phyloP scores from a whole-genome alignment of 1,140 invertebrate species.

The Thaumetopoea pityocampa region DNA sequence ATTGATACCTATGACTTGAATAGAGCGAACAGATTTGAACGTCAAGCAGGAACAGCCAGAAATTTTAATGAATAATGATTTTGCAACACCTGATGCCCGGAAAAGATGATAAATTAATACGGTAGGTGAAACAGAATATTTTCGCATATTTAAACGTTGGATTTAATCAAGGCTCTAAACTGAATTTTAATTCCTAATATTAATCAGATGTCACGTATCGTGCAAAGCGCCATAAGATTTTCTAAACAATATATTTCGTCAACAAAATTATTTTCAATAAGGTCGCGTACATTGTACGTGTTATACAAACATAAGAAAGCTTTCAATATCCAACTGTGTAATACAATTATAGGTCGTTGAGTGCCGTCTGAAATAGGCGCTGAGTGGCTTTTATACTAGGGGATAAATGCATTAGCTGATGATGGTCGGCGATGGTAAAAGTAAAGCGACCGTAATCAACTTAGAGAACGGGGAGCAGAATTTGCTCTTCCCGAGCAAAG shows the following conservation, averaged over 20 bases:
- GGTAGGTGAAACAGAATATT: too few species aligned
- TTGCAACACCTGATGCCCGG: too few species aligned
- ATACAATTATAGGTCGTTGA: constrained; percentile 9
- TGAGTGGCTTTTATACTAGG: constrained; percentile 4
- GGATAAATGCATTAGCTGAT: constrained; percentile 18
- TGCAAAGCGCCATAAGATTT: too few species aligned
- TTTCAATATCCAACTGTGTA: constrained; percentile 19
- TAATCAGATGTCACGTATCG: too few species aligned
- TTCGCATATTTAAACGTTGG: too few species aligned
- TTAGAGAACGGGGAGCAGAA: constrained; percentile 2
- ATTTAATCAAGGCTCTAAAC: too few species aligned
- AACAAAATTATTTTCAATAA: background rate
- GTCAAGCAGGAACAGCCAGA: too few species aligned
- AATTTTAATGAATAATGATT: too few species aligned
- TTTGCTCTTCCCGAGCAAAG: background rate
- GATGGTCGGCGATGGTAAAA: constrained; percentile 6
- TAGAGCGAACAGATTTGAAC: too few species aligned
- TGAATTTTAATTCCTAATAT: too few species aligned
- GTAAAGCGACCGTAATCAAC: constrained; percentile 1
- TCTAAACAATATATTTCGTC: background rate
- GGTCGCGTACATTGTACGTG: background rate
- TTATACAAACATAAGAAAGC: constrained; percentile 16
- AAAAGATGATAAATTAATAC: too few species aligned
- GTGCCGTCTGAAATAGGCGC: constrained; percentile 1
- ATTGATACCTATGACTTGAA: too few species aligned